These are phyloP conservation scores for Erannis defoliaria DNA, from an alignment of 2,888 invertebrate species.

Conservation along the genomic window DNA sequence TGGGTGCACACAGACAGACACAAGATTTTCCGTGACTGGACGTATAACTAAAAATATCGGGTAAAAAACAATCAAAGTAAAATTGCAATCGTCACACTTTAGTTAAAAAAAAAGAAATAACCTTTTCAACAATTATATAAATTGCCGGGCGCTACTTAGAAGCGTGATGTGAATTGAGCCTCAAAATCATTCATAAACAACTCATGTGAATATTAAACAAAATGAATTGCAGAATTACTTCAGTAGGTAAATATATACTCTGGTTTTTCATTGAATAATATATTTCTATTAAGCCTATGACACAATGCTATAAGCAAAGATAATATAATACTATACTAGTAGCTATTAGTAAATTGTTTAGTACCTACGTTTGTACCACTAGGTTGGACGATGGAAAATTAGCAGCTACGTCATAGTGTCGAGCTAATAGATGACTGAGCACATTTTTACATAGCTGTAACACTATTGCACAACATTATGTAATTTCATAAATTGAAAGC, in stretches of 20 bases:
- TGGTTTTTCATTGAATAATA: neutral
- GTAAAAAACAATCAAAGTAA: neutral
- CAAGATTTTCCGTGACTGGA: no score
- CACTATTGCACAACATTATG: constrained; percentile 1
- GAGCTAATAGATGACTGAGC: neutral
- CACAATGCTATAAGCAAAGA: no score
- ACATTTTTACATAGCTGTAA: neutral
- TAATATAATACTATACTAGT: no score
- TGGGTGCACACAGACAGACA: no score
- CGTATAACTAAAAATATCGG: no score
- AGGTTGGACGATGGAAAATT: no score
- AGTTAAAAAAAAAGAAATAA: no score
- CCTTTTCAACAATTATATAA: no score
- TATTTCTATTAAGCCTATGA: no score
- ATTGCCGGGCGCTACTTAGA: neutral
- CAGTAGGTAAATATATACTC: neutral
- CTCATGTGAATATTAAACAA: neutral
- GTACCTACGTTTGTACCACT: no score
- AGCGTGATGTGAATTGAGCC: neutral
- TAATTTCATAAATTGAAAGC: neutral
- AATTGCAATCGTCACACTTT: neutral
- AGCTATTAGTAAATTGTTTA: no score
- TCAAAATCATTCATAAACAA: neutral
- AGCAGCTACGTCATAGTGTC: neutral
- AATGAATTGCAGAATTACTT: no score